Evolutionary conservation across 2,888 invertebrate species (phyloP).

Genomic region (Nomada fabriciana): DNA sequence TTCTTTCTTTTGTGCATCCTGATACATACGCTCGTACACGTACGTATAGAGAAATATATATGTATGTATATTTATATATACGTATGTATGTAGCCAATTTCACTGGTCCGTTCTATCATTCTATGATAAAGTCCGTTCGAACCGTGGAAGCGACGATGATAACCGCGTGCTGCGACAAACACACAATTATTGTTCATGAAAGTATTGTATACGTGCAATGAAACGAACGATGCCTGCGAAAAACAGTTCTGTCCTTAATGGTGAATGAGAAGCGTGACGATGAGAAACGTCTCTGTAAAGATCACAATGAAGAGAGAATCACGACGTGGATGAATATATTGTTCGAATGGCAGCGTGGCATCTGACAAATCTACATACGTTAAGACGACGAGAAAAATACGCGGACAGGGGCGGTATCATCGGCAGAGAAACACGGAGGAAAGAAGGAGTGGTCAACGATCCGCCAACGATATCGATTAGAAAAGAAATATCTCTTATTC

Average conservation of each 20-base stretch:
- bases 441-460: constrained; percentile 66
- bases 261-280: constrained; percentile 35
- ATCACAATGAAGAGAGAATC: constrained; percentile 44
- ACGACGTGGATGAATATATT: constrained; percentile 45
- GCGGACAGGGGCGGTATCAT: constrained; percentile 65
- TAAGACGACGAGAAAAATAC: constrained; percentile 50
- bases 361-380: constrained; percentile 37
- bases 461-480: constrained; percentile 67
- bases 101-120: constrained; percentile 44
- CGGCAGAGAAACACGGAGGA: constrained; percentile 65
- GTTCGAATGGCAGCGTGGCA: constrained; percentile 28
- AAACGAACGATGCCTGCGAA: constrained; percentile 18
- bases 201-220: background rate
- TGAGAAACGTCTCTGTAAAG: constrained; percentile 31
- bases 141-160: constrained; percentile 38
- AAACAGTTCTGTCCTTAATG: constrained; percentile 14
- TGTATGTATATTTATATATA: constrained; percentile 11
- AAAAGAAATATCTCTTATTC: constrained; percentile 67
- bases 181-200: constrained; percentile 1
- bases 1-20: constrained; percentile 65
- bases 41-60: background rate
- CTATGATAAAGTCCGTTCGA: constrained; percentile 26
- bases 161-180: constrained; percentile 15
- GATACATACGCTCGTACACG: constrained; percentile 37
- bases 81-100: constrained; percentile 44